Percentiles rank a stretch among this genome's conserved stretches.
phyloP scores from a whole-genome alignment of 2,888 invertebrate species.

The Cremastinae sp. region DNA sequence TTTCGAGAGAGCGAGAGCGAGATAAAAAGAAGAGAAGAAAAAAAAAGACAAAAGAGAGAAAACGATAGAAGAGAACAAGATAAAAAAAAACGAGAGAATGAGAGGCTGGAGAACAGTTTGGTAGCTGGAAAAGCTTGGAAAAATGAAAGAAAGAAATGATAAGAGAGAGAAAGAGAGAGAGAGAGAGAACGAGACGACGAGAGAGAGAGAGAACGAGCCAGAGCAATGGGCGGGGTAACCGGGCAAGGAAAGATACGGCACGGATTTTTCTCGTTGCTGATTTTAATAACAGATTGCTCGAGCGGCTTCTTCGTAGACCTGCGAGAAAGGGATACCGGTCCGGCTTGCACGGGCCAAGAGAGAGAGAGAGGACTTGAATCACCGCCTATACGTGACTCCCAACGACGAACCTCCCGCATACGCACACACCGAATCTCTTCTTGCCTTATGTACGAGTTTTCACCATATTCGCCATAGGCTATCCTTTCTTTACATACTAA shows the following conservation, averaged over 20 bases:
- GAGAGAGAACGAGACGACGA: constrained; percentile 16
- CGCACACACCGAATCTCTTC: constrained; percentile 38
- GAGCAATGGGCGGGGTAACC: constrained; percentile 58
- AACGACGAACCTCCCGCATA: constrained; percentile 49
- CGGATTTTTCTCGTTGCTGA: constrained; percentile 80
- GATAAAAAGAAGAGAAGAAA: not conserved
- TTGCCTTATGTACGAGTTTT: not conserved
- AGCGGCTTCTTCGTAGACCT: constrained; percentile 40
- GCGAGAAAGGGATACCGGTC: constrained; percentile 33
- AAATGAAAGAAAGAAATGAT: constrained; percentile 25
- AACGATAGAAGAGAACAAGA: constrained; percentile 10
- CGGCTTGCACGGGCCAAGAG: constrained; percentile 35
- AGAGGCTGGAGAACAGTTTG: constrained; percentile 1
- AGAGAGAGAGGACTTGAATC: constrained; percentile 72
- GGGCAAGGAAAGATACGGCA: constrained; percentile 77
- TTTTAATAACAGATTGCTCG: constrained; percentile 78
- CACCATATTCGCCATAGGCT: constrained; percentile 53
- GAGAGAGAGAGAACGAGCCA: constrained; percentile 17
- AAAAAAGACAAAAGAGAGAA: not conserved
- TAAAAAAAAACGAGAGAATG: not conserved
- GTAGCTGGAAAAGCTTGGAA: not conserved
- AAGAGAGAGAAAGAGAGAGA: constrained; percentile 23
- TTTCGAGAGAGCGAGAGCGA: constrained; percentile 25
- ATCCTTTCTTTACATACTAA: constrained; percentile 4
- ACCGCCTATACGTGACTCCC: constrained; percentile 78